Evolutionary conservation across 2,797 vertebrate genomes (phyloP), one percentile per base, ranked within the genome.

Genomic region (Petrocephalus schoutedeni): DNA sequence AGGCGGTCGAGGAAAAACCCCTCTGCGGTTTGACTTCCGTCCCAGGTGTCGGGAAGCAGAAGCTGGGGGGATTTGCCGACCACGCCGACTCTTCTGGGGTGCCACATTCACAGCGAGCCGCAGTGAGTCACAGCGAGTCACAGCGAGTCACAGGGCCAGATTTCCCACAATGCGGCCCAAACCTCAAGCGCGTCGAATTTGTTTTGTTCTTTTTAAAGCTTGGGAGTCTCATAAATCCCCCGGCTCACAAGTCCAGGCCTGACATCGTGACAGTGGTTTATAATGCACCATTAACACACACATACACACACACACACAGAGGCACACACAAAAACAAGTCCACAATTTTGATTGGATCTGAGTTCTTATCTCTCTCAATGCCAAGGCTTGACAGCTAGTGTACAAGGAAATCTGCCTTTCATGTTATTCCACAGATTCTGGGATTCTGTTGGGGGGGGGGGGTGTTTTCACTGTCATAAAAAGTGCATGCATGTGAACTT

Each of bases 241-340:
- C 87, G 89, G 32, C n/a, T 82, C 86, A 87, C 93, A 93, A 91
- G 94, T 87, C 92, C 88, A 23, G 91, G 91, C 92, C 59, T 91
- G 61, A 51, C 21, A 36, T 3, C 19, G 85, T 89, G 87, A 82
- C 36, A 90, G 77, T 56, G 89, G 71, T 88, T 12, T 86, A 54
- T 28, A 61, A 89, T 21, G 59, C 21, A 84, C 64, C 57, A 86
- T 91, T 88, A 19, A 58, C 58, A 67, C 61, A 67, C 28, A 32
- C 64, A 67, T 23, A 28, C 3, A 4, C 41, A 45, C 41, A 45
- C 41, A 45, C 41, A 82, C 28, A 32, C 61, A 67, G 21, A 28
- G 41, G 41, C 41, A 41, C 41, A 41, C 41, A 41, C 41, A 82
- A 88, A 28, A 83, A 88, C 87, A 85, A 71, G 58, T 6, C 21